Evolutionary conservation across 2,797 vertebrate genomes (phyloP), one percentile per base, ranked within the genome.

Genomic region (Phrynocephalus guinanensis): DNA sequence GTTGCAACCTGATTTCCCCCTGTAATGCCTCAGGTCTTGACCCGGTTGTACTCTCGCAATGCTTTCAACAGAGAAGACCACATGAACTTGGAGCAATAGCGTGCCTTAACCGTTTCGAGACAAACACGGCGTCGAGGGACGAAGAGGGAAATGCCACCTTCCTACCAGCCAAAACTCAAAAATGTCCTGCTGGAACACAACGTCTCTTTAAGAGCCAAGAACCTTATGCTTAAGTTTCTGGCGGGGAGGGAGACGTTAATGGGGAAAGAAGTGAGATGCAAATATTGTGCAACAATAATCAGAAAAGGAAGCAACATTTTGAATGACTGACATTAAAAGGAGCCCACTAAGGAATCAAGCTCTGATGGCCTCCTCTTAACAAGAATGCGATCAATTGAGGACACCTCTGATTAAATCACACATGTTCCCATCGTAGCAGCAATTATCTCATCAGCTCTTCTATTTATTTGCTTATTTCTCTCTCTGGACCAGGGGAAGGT

Each of bases 381-480:
- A 81, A n/a, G 66, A 50, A 33, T 0, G 0, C 3, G 33, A 63
- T 56, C 78, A 52, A 83, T n/a, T 87, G 71, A 50, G 30, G 89
- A 88, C 67, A 83, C 88, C 1, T 85, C 73, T 50, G 83, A 72
- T 66, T 68, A 75, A 81, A 85, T 86, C 84, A 84, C 82, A 56
- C 3, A 5, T 26, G 79, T 44, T 82, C 44, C 44, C 44, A 30
- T 80, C 2, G 52, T 7, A 80, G 76, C 30, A 48, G 84, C 77
- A 84, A 85, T 81, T 86, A 33, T 28, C 76, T 5, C 24, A 81
- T 77, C 0, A 0, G 68, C n/a, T 60, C 50, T 56, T 75, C 50
- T 63, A 60, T 92, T 86, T 91, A 76, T 84, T 75, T 66, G 76
- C 82, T 85, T 82, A 48, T 63, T 82, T 85, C 79, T 56, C 77